Percentiles rank a stretch among this genome's conserved stretches.
These are phyloP conservation scores for Apis dorsata DNA, from an alignment of 1,140 invertebrate species.

Conservation along the genomic window DNA sequence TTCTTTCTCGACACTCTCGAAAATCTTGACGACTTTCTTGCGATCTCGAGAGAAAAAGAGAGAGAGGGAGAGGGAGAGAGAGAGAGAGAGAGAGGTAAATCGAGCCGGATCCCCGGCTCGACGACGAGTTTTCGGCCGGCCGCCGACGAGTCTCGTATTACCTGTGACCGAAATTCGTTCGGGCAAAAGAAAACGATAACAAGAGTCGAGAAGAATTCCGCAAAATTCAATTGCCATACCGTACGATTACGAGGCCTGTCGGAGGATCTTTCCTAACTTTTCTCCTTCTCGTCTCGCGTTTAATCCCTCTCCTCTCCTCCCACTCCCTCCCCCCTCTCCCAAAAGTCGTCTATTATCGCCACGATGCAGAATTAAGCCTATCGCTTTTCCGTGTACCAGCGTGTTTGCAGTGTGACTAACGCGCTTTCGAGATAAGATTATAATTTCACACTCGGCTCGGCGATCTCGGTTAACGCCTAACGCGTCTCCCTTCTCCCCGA, in stretches of 20 bases:
- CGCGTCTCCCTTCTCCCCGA: conserved; percentile 6
- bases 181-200: background rate
- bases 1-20: conserved; percentile 12
- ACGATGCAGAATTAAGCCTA: conserved; percentile 41
- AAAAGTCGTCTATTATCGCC: conserved; percentile 28
- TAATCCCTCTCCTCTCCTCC: background rate
- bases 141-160: conserved; percentile 41
- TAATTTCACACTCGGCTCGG: conserved; percentile 39
- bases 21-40: conserved; percentile 52
- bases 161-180: conserved; percentile 50
- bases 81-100: conserved; percentile 42
- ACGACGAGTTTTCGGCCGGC: conserved; percentile 28
- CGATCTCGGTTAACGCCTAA: conserved; percentile 48
- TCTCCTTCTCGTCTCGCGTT: background rate
- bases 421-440: conserved; percentile 56
- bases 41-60: conserved; percentile 18
- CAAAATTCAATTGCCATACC: conserved; percentile 9
- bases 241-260: background rate
- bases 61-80: background rate
- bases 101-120: conserved; percentile 49
- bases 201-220: background rate
- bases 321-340: background rate
- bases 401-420: conserved; percentile 60
- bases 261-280: background rate
- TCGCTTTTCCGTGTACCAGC: conserved; percentile 30